Evolutionary conservation across 2,113 vertebrate genomes (phyloP), one percentile per base, ranked within the genome.

Genomic region (Poeciliopsis retropinna): DNA sequence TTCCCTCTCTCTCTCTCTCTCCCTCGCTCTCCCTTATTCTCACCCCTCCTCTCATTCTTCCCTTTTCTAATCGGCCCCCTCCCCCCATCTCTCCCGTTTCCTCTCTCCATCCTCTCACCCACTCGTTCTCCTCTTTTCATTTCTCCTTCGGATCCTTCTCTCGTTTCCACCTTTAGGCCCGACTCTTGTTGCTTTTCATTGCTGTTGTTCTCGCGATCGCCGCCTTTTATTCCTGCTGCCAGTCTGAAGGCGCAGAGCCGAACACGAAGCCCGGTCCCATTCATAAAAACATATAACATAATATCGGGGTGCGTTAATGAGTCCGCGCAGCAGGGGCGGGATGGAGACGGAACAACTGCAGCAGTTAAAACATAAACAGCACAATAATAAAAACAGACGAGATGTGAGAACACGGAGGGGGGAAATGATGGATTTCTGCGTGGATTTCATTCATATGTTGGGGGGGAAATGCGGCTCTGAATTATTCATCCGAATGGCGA

Each of bases 241-340:
- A 47, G 25, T 39, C 57, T 29, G 4, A 64, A 64, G 51, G 80
- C 70, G 69, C 69, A 32, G 80, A 25, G 80, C 83, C 83, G 74
- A 64, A 73, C 82, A 80, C 69, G 72, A 75, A 66, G 39, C 64
- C 82, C 67, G 14, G 41, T 90, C 89, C 91, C 94, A 95, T 95
- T 95, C 94, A 95, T 93, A 95, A 95, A 95, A 94, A 91, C 51
- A 86, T 63, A 78, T 81, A 90, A 86, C 83, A 85, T 82, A 39
- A 86, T 71, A 84, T 89, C 76, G 72, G 88, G 83, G 81, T 86
- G 86, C 76, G 87, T 87, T 90, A 92, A 90, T 90, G 90, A 91
- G 86, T 72, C 87, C 81, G 89, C 87, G 83, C 85, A 80, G 88
- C 86, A 83, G 85, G 81, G 86, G 87, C 80, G 84, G 86, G 78